Percentiles rank a stretch among this genome's conserved stretches.
These are phyloP conservation scores for Pelecanoides urinatrix DNA, from an alignment of 2,113 vertebrate genomes.

Conservation along the genomic window DNA sequence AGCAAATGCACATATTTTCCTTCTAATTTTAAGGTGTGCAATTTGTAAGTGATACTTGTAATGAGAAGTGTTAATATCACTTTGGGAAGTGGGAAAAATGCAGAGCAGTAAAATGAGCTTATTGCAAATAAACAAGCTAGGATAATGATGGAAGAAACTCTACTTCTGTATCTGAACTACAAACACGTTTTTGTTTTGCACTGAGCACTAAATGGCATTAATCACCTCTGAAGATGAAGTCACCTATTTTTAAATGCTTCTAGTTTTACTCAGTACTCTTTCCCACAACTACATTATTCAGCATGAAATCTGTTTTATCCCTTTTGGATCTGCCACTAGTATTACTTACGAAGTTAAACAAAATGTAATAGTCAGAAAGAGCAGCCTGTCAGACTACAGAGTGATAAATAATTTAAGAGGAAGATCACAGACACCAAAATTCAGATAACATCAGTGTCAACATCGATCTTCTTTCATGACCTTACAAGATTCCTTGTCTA, in stretches of 20 bases:
- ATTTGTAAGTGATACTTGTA: background rate
- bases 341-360: background rate
- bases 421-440: background rate
- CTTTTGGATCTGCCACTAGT: background rate
- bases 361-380: background rate
- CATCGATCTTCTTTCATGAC: background rate
- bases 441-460: background rate
- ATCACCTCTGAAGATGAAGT: background rate
- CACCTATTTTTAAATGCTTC: background rate
- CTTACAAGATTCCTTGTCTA: background rate
- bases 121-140: background rate
- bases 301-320: background rate
- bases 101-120: background rate
- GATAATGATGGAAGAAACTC: background rate
- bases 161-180: background rate
- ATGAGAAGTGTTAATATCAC: background rate
- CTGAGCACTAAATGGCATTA: background rate
- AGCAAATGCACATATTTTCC: background rate
- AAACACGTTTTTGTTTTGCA: background rate
- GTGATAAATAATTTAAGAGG: background rate
- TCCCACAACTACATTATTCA: background rate
- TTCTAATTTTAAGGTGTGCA: background rate
- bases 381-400: background rate
- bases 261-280: background rate
- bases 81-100: background rate